These are phyloP conservation scores for Zonotrichia leucophrys DNA, from an alignment of 2,113 vertebrate species.

Conservation along the genomic window DNA sequence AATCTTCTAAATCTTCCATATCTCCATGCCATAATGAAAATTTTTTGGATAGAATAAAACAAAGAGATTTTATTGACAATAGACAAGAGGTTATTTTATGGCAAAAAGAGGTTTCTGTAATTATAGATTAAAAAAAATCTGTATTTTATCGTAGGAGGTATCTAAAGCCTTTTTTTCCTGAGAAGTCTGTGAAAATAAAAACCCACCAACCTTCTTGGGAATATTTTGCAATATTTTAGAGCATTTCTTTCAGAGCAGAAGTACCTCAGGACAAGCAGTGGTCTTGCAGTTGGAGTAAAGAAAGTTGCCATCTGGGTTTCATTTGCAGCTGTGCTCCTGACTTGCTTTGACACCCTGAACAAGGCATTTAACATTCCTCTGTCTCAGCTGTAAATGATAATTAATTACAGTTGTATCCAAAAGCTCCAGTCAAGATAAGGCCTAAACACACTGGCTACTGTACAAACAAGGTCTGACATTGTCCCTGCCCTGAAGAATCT, in stretches of 20 bases:
- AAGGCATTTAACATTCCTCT: slow-evolving; percentile 13
- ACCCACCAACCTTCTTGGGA: not conserved
- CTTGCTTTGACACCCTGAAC: slow-evolving; percentile 34
- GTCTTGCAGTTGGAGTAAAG: not conserved
- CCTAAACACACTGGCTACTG: not conserved
- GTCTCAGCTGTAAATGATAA: slow-evolving; percentile 33
- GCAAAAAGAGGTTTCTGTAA: not conserved
- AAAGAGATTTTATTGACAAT: not conserved
- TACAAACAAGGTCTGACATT: slow-evolving; percentile 27
- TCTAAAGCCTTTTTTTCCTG: not conserved
- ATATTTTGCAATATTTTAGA: not conserved
- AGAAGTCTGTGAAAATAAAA: not conserved
- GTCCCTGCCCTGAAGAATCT: not conserved
- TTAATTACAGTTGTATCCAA: slow-evolving; percentile 36
- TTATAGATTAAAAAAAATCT: not conserved
- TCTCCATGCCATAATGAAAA: not conserved
- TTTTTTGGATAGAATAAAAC: not conserved
- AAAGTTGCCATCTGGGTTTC: slow-evolving; percentile 33
- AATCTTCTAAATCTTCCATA: not conserved
- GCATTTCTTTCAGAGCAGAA: not conserved
- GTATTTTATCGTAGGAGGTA: not conserved
- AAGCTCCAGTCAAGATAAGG: slow-evolving; percentile 10
- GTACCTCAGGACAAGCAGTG: not conserved
- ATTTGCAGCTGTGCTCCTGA: not conserved
- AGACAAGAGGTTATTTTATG: not conserved